phyloP scores from a whole-genome alignment of 2,797 vertebrate species.

The Gephyroberyx darwinii region DNA sequence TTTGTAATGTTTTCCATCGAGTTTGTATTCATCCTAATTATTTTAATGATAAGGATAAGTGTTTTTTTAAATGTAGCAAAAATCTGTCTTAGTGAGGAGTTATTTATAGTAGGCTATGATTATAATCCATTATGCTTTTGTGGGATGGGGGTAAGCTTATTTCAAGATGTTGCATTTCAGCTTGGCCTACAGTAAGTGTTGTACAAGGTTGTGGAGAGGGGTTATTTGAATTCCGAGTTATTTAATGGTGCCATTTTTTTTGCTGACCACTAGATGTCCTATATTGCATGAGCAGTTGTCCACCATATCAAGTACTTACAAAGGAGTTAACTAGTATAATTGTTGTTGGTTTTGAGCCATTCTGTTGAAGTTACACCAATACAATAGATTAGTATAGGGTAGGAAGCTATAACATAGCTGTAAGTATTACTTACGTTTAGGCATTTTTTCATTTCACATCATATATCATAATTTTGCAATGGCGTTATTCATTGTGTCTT shows the following conservation, averaged over 20 bases:
- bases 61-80: conserved; percentile 37
- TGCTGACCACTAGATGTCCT: background rate
- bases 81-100: conserved; percentile 33
- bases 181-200: conserved; percentile 35
- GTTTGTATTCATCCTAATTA: conserved; percentile 39
- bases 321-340: too few species aligned
- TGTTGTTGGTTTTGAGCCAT: too few species aligned
- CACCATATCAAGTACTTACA: too few species aligned
- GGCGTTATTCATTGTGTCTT: too few species aligned
- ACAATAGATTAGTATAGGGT: too few species aligned
- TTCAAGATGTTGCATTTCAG: conserved; percentile 16
- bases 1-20: conserved; percentile 22
- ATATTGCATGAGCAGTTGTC: too few species aligned
- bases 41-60: conserved; percentile 24
- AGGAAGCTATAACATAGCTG: too few species aligned
- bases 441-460: too few species aligned
- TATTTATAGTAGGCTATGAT: conserved; percentile 20
- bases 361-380: too few species aligned
- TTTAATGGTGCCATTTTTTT: background rate
- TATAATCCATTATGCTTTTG: conserved; percentile 21
- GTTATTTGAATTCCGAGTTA: conserved; percentile 21
- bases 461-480: too few species aligned
- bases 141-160: conserved; percentile 7
- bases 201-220: conserved; percentile 1
- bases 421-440: too few species aligned